Base-by-base conservation (phyloP, 2,888 invertebrate species). In the Epinotia ramella region DNA sequence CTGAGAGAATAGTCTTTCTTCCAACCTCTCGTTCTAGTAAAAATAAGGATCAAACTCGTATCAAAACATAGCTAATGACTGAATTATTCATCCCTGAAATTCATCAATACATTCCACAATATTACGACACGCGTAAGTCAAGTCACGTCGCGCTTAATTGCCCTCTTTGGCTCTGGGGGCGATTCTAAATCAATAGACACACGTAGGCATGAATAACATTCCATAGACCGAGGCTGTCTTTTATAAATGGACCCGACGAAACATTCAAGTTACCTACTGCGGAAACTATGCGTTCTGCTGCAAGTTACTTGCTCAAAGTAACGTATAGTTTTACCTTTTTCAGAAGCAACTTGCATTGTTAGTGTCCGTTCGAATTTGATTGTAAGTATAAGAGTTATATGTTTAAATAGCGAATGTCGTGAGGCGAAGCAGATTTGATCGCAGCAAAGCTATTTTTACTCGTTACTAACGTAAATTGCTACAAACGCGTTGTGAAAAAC, bases 21-120 rank as follows among this genome's bases (percentile, higher is more conserved):
- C 13, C 46, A 13, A 13, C 0, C 13, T 46, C 46, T 13, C 7
- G 4, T 56, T 40, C 40, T 40, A 40, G 9, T n/a, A n/a, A 66
- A 66, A 53, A 16, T 4, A n/a, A 18, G 28, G 13, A 11, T 67
- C 44, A 46, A 73, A 59, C 28, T 60, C 12, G 24, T 60, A 71
- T 71, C 24, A 75, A 33, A 73, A 59, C 33, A 62, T 33, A 46
- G 73, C 53, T 60, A 67, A 71, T 71, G 28, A 60, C 71, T 66
- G 71, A 67, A 71, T 71, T 62, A 76, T 76, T 76, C 75, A 76
- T 76, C 56, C 60, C 40, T 66, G 12, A 71, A 76, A 76, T 76
- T 76, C 56, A 76, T 71, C 75, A 65, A 76, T 71, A 62, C 75
- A 66, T 71, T 71, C 75, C 62, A 59, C 40, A 64, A 66, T 28